phyloP scores from a whole-genome alignment of 2,797 vertebrate species.

The Leontopithecus rosalia region DNA sequence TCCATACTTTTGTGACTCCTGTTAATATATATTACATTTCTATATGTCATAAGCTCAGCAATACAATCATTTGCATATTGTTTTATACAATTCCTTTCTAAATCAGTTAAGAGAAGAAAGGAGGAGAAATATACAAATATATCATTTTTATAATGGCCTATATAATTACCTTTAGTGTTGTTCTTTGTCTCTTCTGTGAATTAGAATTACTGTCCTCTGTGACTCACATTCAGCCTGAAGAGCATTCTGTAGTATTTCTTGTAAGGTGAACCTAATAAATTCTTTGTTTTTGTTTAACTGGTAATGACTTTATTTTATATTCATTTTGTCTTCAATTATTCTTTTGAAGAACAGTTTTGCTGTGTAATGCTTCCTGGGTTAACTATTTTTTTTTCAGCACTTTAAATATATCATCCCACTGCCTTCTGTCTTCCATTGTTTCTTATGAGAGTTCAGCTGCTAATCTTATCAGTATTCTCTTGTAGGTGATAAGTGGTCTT shows the following conservation, averaged over 20 bases:
- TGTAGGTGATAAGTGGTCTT: background rate
- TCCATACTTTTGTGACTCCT: background rate
- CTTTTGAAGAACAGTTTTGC: background rate
- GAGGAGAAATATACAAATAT: background rate
- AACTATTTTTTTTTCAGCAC: background rate
- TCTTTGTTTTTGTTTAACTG: background rate
- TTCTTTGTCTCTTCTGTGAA: background rate
- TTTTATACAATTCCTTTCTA: slow-evolving; percentile 22
- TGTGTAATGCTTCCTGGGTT: background rate
- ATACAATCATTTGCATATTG: background rate
- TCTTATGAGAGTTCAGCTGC: background rate
- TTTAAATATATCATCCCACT: background rate
- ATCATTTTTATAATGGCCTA: background rate
- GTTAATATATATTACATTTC: background rate
- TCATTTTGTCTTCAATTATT: background rate
- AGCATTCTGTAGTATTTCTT: background rate
- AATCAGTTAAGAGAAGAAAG: slow-evolving; percentile 36
- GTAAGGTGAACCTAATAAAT: background rate
- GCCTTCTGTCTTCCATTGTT: background rate
- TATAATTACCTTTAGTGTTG: background rate
- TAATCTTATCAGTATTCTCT: background rate
- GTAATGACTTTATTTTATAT: background rate
- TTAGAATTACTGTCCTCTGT: slow-evolving; percentile 11
- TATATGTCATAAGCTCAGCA: background rate
- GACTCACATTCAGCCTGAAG: background rate